Conservation (phyloP, 1,140 invertebrate genomes). For the Chironomus tepperi region DNA sequence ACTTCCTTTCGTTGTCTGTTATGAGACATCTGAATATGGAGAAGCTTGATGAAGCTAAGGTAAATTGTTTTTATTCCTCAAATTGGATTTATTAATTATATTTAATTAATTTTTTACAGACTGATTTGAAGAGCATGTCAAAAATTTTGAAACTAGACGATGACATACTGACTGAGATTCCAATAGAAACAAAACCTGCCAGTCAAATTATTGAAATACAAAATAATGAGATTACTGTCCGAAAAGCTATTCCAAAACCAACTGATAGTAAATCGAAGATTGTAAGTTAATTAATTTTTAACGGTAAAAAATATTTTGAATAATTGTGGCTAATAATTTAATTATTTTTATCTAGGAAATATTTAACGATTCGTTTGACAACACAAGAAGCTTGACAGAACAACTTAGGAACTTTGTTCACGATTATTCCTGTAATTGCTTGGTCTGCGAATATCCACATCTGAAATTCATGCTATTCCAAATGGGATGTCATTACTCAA, state of each 20-base stretch:
- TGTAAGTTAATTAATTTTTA: not conserved
- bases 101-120: not conserved
- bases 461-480: not conserved
- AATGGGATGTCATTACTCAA: constrained; percentile 7
- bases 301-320: no score
- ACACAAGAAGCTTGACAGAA: no score
- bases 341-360: not conserved
- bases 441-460: not conserved
- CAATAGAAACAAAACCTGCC: not conserved
- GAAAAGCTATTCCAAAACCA: not conserved
- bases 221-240: not conserved
- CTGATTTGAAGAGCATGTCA: not conserved
- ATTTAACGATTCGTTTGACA: no score
- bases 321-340: not conserved
- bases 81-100: not conserved
- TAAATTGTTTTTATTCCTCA: not conserved
- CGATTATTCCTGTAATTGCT: not conserved
- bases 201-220: not conserved
- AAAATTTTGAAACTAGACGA: not conserved
- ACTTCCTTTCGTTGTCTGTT: not conserved
- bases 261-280: not conserved
- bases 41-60: not conserved
- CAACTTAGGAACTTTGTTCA: not conserved
- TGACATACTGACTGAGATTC: not conserved
- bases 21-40: not conserved